Evolutionary conservation across 2,113 vertebrate genomes (phyloP), one percentile per base, ranked within the genome.

Genomic region (Hippopotamus amphibius): DNA sequence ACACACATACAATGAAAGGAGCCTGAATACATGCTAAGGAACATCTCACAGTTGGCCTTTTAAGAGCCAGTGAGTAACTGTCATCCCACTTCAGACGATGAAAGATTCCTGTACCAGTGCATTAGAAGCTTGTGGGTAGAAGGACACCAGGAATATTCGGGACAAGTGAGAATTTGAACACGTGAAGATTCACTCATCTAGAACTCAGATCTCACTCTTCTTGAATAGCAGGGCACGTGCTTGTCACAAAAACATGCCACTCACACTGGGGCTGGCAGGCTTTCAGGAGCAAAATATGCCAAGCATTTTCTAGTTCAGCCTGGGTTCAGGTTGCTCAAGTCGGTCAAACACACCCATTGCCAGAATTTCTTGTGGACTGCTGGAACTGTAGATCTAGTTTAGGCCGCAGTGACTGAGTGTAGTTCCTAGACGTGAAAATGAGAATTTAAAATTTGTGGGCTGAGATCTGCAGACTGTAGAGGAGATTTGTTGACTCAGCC

Each of bases 111-210:
- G 55, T 22, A 50, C 3, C 37, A 87, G 92, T 63, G 6, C 88
- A 82, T 69, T 82, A 85, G 83, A 87, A 93, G 53, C 96, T 88
- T 95, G 88, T 87, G 89, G 88, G 41, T 88, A 97, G 66, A 89
- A 76, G 96, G 95, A 96, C 88, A 91, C 16, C 63, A 81, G 79
- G 87, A 88, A 76, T 26, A 15, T n/a, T 37, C 81, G 66, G 68
- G 46, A 76, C 48, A 41, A 65, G 30, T 41, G 19, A 92, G 65
- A 50, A 53, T 79, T 72, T 68, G 65, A 41, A 63, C 63, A 85
- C 84, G 30, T 24, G n/a, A 24, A 50, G 6, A 21, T 16, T 92
- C 26, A 19, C 57, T 61, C 59, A 30, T 65, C 63, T 7, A 3
- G 80, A 97, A 76, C 66, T 79, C 24, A 63, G 92, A 74, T 72